Evolutionary conservation across 2,113 vertebrate genomes (phyloP), one percentile per base, ranked within the genome.

Genomic region (Varanus komodoensis): DNA sequence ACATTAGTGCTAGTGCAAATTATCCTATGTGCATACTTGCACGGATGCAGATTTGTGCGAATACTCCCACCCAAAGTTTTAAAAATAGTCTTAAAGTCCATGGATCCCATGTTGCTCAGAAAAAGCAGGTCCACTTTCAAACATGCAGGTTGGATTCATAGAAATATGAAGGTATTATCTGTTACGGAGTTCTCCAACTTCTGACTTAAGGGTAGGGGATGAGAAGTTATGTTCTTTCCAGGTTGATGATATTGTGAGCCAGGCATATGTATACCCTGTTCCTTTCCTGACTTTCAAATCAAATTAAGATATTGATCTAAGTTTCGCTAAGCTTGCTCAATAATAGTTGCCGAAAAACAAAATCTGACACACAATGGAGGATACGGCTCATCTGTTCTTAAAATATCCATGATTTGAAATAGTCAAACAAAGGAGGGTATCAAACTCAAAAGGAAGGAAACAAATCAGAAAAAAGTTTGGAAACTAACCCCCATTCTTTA

Each of bases 261-360:
- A 84, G 80, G 68, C 27, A 48, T 89, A 89, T 34, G 71, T 83
- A 83, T 54, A 54, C 69, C 54, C 54, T 14, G 34, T 32, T 77
- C 69, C 21, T 50, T 84, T 89, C 88, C 81, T 48, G 34, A 52
- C 11, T 68, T 84, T 89, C 88, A 84, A 83, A 83, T 84, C 88
- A 84, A 84, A 89, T 89, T 57, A 89, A 84, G 73, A 78, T 78
- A 89, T 84, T 84, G 88, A 89, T 89, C 81, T 77, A 77, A 84
- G 88, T 54, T 84, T 38, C 50, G 38, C 44, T 83, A 84, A 84
- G 69, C 82, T 75, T 84, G 32, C 71, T 75, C 73, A 84, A 11
- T 52, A 89, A 77, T 67, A 78, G 82, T 82, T 52, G 27, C 14
- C 34, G 27, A 78, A 75, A 89, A 89, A 89, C 44, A 84, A 84